Conservation (phyloP, 2,888 invertebrate species). For the Himalopsyche kuldschensis region DNA sequence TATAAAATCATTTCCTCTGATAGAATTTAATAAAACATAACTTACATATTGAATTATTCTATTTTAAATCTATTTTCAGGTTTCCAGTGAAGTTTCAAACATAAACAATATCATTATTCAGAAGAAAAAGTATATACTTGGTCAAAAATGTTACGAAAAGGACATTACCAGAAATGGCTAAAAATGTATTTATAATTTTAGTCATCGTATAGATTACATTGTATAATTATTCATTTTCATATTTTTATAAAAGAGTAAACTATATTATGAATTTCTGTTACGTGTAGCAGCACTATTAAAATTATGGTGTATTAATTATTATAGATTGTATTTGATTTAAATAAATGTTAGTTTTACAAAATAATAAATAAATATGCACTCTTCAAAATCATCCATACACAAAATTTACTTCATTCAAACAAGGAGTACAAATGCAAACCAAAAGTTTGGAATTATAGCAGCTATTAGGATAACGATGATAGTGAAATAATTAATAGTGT, state of each 20-base stretch:
- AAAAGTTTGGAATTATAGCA: no score
- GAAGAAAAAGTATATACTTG: background rate
- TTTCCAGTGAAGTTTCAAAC: conserved; percentile 1
- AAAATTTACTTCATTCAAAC: no score
- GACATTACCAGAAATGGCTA: background rate
- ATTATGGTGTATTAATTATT: background rate
- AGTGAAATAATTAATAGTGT: no score
- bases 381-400: no score
- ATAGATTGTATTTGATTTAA: background rate
- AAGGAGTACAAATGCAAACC: no score
- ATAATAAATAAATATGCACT: background rate
- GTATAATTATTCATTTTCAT: background rate
- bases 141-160: background rate
- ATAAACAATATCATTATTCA: background rate
- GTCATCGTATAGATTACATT: background rate
- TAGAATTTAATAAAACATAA: conserved; percentile 17
- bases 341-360: background rate
- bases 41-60: background rate
- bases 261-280: background rate
- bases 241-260: background rate
- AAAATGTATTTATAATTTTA: background rate
- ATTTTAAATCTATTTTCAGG: background rate
- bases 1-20: background rate
- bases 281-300: background rate
- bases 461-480: no score